These are phyloP conservation scores for Illadopsis cleaveri DNA, from an alignment of 2,113 vertebrate species.

Conservation along the genomic window DNA sequence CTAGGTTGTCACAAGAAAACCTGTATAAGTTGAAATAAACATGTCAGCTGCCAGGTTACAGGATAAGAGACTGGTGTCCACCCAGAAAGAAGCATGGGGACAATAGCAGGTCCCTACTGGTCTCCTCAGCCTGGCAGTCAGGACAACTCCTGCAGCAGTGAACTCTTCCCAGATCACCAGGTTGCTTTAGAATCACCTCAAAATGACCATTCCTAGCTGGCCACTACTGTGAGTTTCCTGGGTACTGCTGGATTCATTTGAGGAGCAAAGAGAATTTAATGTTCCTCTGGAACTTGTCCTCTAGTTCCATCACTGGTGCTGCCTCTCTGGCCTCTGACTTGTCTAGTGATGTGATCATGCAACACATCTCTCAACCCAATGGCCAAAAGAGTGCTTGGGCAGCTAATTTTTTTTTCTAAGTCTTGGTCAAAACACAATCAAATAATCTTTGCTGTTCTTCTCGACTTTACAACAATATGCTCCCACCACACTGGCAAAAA, in stretches of 20 bases:
- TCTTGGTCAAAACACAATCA: not conserved
- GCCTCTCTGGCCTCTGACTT: not conserved
- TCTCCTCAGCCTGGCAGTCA: not conserved
- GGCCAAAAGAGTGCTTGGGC: rapidly evolving
- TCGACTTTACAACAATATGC: not conserved
- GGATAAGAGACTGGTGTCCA: not conserved
- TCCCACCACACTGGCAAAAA: not conserved
- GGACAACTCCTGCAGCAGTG: not conserved
- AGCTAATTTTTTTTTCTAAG: rapidly evolving
- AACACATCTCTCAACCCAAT: not conserved
- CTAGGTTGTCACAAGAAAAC: not conserved
- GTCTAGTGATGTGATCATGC: not conserved
- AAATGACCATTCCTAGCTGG: not conserved
- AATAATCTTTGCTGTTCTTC: not conserved
- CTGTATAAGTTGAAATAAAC: rapidly evolving
- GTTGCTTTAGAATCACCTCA: not conserved
- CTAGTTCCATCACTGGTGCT: not conserved
- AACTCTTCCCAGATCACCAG: not conserved
- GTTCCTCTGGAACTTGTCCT: not conserved
- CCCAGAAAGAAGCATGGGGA: not conserved
- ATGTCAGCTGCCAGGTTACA: not conserved
- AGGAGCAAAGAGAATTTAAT: not conserved
- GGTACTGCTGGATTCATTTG: not conserved
- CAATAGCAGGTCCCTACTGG: not conserved
- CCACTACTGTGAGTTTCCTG: not conserved